These are phyloP conservation scores for Iselma pallidipennis DNA, from an alignment of 2,888 invertebrate species.

Conservation along the genomic window DNA sequence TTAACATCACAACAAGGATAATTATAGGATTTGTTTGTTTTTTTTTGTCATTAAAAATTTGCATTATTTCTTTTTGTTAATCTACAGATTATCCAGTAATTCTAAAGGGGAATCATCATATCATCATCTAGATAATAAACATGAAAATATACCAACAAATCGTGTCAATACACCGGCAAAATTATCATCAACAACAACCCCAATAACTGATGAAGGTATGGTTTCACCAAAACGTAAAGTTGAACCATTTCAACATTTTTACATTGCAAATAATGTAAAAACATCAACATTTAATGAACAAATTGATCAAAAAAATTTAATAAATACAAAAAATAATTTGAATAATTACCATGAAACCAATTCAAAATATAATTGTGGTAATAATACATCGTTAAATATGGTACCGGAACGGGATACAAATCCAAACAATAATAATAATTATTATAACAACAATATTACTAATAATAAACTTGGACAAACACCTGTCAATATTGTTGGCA, in stretches of 20 bases:
- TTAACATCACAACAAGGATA: not conserved
- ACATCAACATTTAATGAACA: slow-evolving; percentile 53
- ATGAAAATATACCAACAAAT: slow-evolving; percentile 37
- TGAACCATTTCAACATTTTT: slow-evolving; percentile 52
- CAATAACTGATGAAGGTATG: slow-evolving; percentile 46
- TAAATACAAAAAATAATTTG: slow-evolving; percentile 41
- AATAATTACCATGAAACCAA: slow-evolving; percentile 43
- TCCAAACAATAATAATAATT: slow-evolving; percentile 38
- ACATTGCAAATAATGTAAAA: slow-evolving; percentile 54
- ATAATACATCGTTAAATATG: slow-evolving; percentile 53
- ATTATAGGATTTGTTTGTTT: not conserved
- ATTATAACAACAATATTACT: not conserved
- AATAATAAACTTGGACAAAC: slow-evolving; percentile 53
- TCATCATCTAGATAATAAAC: slow-evolving; percentile 37
- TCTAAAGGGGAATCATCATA: slow-evolving; percentile 51
- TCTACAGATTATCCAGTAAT: slow-evolving; percentile 59
- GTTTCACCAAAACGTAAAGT: slow-evolving; percentile 53
- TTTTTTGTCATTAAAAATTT: not conserved
- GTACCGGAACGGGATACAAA: slow-evolving; percentile 61
- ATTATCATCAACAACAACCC: slow-evolving; percentile 33
- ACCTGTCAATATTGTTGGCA: slow-evolving; percentile 47
- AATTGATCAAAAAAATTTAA: slow-evolving; percentile 44
- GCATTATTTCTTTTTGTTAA: slow-evolving; percentile 9
- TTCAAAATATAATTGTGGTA: slow-evolving; percentile 42
- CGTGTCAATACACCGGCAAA: slow-evolving; percentile 50